Evolutionary conservation across 2,113 vertebrate species (phyloP), one percentile per base, ranked within the genome.

Genomic region (Panthera uncia): DNA sequence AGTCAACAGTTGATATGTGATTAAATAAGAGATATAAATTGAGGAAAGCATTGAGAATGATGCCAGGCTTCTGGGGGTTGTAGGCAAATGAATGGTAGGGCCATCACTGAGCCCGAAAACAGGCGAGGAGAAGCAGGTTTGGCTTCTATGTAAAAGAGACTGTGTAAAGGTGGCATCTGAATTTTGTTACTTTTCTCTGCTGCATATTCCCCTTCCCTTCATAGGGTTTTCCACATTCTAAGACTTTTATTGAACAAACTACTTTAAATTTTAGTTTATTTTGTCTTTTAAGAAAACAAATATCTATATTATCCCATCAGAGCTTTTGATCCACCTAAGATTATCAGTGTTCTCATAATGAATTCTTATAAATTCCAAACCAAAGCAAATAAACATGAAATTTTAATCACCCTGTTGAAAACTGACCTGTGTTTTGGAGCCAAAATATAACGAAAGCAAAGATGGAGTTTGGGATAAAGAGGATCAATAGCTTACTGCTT

Each of bases 311-410:
- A 76, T 80, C 31, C 61, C 6, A 79, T 91, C 8, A 57, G 61
- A 95, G 55, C 41, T 94, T 94, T 85, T 78, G 15, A 85, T 85
- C 55, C 94, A 38, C 61, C 41, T 83, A 80, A 89, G 80, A 76
- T 87, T 45, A 71, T 92, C n/a, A 71, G n/a, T 78, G 81, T 81
- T 83, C 69, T 7, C 36, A 45, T 86, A 85, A 80, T 88, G 74
- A 87, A 41, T 91, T 91, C 36, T 19, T 73, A 38, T 87, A 91
- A 76, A 96, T 96, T 95, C 29, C 38, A 93, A 84, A 12, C 66
- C 89, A 88, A 93, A 97, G 86, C 55, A 96, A 96, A 93, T 41
- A 74, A 91, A 71, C 9, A 48, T 82, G 63, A 93, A 84, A 93
- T 83, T 82, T 78, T 87, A 66, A 93, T 88, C 79, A 84, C 29